Conservation (phyloP, 1,140 invertebrate species). For the Pachyrhynchus sulphureomaculatus region DNA sequence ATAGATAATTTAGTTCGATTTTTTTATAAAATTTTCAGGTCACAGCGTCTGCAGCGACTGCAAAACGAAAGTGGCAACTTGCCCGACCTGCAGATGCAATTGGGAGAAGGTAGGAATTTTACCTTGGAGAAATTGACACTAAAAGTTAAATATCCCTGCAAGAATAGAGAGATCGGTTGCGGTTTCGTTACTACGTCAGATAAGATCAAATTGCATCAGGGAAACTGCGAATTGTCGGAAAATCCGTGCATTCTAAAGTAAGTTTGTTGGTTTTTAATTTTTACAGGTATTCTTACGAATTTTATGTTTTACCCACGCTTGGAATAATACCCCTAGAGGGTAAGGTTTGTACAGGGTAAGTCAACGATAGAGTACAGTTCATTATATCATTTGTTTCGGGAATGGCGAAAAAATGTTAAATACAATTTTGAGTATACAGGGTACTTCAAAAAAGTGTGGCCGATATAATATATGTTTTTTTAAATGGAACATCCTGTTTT, state of each 20-base stretch:
- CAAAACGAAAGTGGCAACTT: constrained; percentile 51
- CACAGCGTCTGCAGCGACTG: constrained; percentile 56
- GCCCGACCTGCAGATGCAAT: constrained; percentile 56
- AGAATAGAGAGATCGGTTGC: constrained; percentile 25
- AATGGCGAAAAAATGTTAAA: too few relatives aligned
- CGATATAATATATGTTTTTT: too few relatives aligned
- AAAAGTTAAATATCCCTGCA: constrained; percentile 29
- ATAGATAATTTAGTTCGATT: too few relatives aligned
- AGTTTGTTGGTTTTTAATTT: background rate
- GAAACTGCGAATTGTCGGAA: constrained; percentile 14
- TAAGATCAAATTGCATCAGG: constrained; percentile 20
- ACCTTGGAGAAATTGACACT: constrained; percentile 49
- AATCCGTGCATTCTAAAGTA: constrained; percentile 15
- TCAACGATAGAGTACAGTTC: too few relatives aligned
- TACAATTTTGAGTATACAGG: too few relatives aligned
- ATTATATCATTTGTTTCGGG: too few relatives aligned
- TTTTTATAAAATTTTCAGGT: constrained; percentile 37
- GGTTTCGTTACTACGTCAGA: constrained; percentile 23
- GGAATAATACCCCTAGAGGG: background rate
- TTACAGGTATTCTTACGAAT: background rate
- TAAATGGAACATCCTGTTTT: too few relatives aligned
- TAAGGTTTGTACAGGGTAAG: too few relatives aligned
- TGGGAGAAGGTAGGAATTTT: constrained; percentile 53
- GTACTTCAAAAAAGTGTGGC: too few relatives aligned
- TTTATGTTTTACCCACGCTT: background rate